Conservation (phyloP, 2,888 invertebrate species). For the Lapara coniferarum region DNA sequence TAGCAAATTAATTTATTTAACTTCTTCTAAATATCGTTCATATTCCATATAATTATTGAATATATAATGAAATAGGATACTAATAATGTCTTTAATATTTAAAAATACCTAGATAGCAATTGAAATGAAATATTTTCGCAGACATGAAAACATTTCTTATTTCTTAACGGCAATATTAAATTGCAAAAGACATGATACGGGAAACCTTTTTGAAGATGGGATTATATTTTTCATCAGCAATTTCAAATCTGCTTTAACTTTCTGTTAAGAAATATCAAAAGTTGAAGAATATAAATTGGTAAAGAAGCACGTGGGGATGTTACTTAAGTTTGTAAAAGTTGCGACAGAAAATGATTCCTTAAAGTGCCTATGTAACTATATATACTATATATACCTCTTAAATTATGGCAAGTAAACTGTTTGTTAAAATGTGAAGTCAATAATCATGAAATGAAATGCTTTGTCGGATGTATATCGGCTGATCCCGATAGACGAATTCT, state of each 20-base stretch:
- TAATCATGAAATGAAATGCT: too few relatives aligned
- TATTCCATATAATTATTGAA: neutral
- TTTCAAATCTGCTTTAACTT: conserved; percentile 38
- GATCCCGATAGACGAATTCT: too few relatives aligned
- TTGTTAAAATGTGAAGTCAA: too few relatives aligned
- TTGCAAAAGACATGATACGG: conserved; percentile 42
- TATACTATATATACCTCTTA: too few relatives aligned
- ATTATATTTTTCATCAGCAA: conserved; percentile 56
- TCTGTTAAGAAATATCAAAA: conserved; percentile 23
- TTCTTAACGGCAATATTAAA: conserved; percentile 29
- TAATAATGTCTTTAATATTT: neutral
- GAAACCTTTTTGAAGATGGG: conserved; percentile 55
- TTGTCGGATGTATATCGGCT: too few relatives aligned
- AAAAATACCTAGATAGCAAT: neutral
- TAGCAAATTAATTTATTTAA: too few relatives aligned
- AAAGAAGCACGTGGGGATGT: neutral
- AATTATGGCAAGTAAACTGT: too few relatives aligned
- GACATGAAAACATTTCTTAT: conserved; percentile 22
- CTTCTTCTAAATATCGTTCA: too few relatives aligned
- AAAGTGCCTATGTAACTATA: too few relatives aligned
- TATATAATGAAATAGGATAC: neutral
- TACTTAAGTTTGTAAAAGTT: conserved; percentile 13
- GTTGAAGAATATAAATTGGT: conserved; percentile 13
- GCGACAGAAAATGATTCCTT: neutral
- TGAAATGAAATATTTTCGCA: conserved; percentile 27